A percentile compares a stretch with the other conserved stretches of the same genome.
Evolutionary conservation across 53 echinoderm and acorn worm genomes (phyloP).

Genomic region (Paelopatides confundens): DNA sequence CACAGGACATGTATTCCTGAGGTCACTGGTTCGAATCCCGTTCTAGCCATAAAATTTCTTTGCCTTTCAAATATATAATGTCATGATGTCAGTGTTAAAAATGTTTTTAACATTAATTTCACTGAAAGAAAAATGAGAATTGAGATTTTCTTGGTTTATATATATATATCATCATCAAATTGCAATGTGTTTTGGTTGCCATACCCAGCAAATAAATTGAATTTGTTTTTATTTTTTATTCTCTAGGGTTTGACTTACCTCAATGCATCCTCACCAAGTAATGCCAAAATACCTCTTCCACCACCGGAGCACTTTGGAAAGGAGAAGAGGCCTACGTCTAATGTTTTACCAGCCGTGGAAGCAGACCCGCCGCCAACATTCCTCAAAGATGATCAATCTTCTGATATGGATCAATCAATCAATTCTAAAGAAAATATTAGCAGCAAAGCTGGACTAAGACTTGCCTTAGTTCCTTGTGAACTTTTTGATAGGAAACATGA

Average conservation of each 20-base stretch:
- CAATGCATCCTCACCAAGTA: background rate
- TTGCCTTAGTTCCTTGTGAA: background rate
- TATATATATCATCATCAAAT: too few relatives aligned
- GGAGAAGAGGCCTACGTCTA: background rate
- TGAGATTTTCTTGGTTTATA: too few relatives aligned
- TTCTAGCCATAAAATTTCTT: too few relatives aligned
- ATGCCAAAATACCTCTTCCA: background rate
- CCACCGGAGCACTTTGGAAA: background rate
- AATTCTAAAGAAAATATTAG: background rate
- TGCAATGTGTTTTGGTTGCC: too few relatives aligned
- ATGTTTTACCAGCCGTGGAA: background rate
- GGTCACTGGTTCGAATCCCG: too few relatives aligned
- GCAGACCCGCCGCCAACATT: background rate
- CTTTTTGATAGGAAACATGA: background rate
- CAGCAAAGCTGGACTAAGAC: background rate
- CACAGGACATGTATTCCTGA: too few relatives aligned
- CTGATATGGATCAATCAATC: background rate
- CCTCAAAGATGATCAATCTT: background rate
- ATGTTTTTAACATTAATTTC: too few relatives aligned
- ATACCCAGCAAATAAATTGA: too few relatives aligned
- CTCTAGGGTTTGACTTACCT: slow-evolving; percentile 5
- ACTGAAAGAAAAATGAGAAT: too few relatives aligned
- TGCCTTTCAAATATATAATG: too few relatives aligned
- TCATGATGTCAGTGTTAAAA: too few relatives aligned
- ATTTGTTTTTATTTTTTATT: background rate